Base-by-base conservation (phyloP, 92 coral and sea anemone genomes). In the Heliopora coerulea region DNA sequence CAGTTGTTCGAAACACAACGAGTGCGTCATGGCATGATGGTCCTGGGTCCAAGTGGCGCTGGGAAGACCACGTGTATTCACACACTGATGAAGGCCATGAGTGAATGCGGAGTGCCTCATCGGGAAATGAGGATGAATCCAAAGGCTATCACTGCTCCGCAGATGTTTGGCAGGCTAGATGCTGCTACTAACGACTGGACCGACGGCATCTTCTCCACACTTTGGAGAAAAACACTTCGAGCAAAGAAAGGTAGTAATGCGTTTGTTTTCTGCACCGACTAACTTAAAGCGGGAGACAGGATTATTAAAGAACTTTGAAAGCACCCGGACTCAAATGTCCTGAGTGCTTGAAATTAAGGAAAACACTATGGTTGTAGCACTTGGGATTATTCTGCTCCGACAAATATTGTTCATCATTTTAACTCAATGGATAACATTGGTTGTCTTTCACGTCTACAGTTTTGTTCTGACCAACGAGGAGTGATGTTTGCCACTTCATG, bases 21-120 rank as follows among this genome's bases (percentile, higher is more conserved):
- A 31, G 96, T 89, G 12, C 96, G 96, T n/a, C 96, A 89, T 74
- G 96, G 96, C 9, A 89, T 89, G 96, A 89, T 89, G 96, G 96
- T 89, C 33, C 87, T 89, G 66, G 96, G 96, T 0, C 96, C 96
- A 26, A 89, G 96, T 78, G 96, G 96, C 14, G 91, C 96, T 8
- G 96, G 96, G 10, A 89, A 89, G 83, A 89, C 96, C 63, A 78
- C 84, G 39, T 89, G 96, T 49, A 89, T 89, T 77, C 96, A 89
- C 61, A 56, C 78, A 23, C 62, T 89, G 64, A 89, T 89, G 96
- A 86, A 83, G 57, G 96, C 96, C 8, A 89, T 89, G 96, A 89
- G 91, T 21, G 96, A 89, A 49, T 77, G 87, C 46, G 96, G 96
- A 10, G 85, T 88, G 10, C 96, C 96, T 0, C 96, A 89, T 82